Evolutionary conservation across 2,888 invertebrate genomes (phyloP).

Genomic region (Cosmia pyralina): DNA sequence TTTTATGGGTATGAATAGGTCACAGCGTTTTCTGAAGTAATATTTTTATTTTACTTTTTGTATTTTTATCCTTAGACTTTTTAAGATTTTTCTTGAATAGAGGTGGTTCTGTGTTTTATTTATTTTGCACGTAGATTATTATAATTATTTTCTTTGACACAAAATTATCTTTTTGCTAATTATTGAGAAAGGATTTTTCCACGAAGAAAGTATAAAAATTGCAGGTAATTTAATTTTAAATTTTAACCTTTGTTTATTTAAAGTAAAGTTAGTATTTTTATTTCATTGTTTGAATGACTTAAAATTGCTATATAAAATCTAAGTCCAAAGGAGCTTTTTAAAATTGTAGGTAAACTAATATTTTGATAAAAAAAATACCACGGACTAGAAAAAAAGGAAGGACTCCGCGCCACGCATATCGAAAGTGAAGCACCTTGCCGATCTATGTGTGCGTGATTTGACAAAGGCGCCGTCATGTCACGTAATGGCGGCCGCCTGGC

Average conservation of each 20-base stretch:
- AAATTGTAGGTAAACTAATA: background rate
- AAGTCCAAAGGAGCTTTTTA: background rate
- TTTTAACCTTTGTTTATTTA: background rate
- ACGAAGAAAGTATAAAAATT: background rate
- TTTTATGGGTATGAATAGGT: slow-evolving; percentile 44
- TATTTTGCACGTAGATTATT: background rate
- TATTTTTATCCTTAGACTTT: background rate
- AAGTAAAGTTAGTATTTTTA: background rate
- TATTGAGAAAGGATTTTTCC: background rate
- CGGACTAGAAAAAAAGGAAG: no score
- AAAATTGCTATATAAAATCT: background rate
- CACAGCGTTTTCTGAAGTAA: slow-evolving; percentile 4
- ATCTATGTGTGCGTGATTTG: no score
- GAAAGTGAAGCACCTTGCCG: no score
- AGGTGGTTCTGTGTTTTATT: background rate
- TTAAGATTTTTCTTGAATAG: no score
- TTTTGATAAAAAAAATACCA: no score
- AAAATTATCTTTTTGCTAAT: background rate
- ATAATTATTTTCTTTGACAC: background rate
- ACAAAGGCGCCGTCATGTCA: no score
- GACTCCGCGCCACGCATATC: no score
- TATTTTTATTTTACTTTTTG: background rate
- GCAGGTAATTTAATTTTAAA: background rate
- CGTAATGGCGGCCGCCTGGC: no score
- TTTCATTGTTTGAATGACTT: background rate